Evolutionary conservation across 2,113 vertebrate genomes (phyloP).

Genomic region (Hyperoodon ampullatus): DNA sequence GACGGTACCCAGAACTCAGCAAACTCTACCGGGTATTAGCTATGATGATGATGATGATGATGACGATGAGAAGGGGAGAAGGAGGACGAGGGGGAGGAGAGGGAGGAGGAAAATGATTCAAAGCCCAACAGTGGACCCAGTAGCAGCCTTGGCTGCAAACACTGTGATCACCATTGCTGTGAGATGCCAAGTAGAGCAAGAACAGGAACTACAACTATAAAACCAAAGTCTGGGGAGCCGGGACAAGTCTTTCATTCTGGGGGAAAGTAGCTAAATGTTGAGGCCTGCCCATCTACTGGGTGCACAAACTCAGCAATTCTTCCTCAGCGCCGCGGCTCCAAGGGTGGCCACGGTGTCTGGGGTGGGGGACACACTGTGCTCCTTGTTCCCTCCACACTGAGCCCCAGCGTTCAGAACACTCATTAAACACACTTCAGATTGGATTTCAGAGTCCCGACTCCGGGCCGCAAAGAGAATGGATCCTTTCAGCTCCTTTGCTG

Average conservation of each 20-base stretch:
- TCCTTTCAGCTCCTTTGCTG: slow-evolving; percentile 80
- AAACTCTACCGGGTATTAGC: not conserved
- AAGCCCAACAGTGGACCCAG: not conserved
- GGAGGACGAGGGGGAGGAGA: rapidly evolving
- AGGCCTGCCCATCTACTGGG: slow-evolving; percentile 24
- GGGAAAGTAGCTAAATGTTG: not conserved
- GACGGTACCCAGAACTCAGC: rapidly evolving
- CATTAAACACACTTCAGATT: slow-evolving; percentile 84
- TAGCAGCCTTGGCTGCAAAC: not conserved
- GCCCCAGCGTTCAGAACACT: slow-evolving; percentile 74
- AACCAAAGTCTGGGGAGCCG: not conserved
- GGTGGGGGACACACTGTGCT: slow-evolving; percentile 75
- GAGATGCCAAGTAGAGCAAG: not conserved
- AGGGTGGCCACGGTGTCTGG: slow-evolving; percentile 30
- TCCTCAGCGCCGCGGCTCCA: slow-evolving; percentile 43
- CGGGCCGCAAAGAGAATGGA: slow-evolving; percentile 80
- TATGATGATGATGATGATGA: rapidly evolving
- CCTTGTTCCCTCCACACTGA: slow-evolving; percentile 83
- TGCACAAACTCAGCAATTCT: slow-evolving; percentile 72
- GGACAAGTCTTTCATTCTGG: slow-evolving; percentile 41
- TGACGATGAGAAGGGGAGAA: too few relatives aligned
- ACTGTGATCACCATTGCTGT: not conserved
- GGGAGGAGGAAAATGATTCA: not conserved
- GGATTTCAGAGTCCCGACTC: slow-evolving; percentile 83
- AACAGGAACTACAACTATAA: not conserved